phyloP scores from a whole-genome alignment of 2,113 vertebrate species.

The Meriones unguiculatus region DNA sequence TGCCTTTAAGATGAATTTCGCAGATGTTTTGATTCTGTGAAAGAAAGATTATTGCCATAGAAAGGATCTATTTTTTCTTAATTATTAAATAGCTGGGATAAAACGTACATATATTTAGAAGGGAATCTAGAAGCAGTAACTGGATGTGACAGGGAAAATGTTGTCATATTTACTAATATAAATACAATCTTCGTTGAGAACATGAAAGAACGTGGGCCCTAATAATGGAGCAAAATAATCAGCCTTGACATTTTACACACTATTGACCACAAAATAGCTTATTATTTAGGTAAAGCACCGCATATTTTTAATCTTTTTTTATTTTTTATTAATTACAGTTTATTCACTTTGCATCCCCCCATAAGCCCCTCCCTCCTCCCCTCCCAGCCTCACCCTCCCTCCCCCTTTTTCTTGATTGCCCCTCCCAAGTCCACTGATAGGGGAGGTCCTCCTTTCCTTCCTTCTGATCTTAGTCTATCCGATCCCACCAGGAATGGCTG shows the following conservation, averaged over 20 bases:
- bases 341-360: too few species aligned
- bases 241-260: neutral
- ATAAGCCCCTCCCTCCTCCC: too few species aligned
- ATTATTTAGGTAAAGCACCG: neutral
- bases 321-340: too few species aligned
- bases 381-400: too few species aligned
- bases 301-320: too few species aligned
- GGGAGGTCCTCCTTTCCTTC: too few species aligned
- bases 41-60: neutral
- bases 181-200: neutral
- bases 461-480: too few species aligned
- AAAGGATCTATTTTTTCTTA: neutral
- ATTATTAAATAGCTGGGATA: neutral
- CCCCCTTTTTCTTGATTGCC: too few species aligned
- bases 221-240: neutral
- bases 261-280: neutral
- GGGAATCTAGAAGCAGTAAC: neutral
- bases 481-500: too few species aligned
- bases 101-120: neutral
- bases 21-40: neutral
- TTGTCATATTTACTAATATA: neutral
- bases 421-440: too few species aligned
- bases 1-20: neutral
- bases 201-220: neutral
- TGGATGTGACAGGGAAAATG: neutral